Percentiles rank a stretch among this genome's conserved stretches.
phyloP scores from a whole-genome alignment of 2,113 vertebrate genomes.

The Poecile atricapillus region DNA sequence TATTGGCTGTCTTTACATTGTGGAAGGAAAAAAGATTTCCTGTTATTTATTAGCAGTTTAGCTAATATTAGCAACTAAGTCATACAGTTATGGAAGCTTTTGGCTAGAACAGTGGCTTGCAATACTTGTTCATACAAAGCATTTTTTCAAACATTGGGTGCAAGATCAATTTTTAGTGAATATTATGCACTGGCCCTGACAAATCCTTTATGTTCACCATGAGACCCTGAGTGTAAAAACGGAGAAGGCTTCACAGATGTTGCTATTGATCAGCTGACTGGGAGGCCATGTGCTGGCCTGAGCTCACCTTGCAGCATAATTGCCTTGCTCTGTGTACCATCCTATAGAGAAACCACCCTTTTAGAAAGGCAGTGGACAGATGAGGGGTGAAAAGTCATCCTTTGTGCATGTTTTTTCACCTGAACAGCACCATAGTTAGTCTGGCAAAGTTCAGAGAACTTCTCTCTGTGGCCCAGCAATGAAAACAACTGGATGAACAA shows the following conservation, averaged over 20 bases:
- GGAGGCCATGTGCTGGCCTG: neutral
- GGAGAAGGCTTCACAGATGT: neutral
- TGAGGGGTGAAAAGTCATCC: neutral
- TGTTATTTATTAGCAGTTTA: neutral
- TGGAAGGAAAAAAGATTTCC: neutral
- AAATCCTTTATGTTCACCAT: neutral
- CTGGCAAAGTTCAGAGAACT: neutral
- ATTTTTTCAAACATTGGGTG: neutral
- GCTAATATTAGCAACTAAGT: neutral
- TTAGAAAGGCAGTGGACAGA: neutral
- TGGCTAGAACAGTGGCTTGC: neutral
- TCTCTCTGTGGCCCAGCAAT: neutral
- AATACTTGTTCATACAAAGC: neutral
- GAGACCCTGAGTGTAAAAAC: neutral
- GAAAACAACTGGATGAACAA: neutral
- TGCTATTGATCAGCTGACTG: neutral
- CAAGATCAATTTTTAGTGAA: neutral
- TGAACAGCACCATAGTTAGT: neutral
- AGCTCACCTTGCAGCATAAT: rapidly evolving
- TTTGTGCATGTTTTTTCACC: neutral
- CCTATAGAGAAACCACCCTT: neutral
- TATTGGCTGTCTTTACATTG: neutral
- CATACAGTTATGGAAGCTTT: neutral
- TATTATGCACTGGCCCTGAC: neutral
- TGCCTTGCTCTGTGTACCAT: neutral